These are phyloP conservation scores for Brachyhypopomus occidentalis DNA, from an alignment of 2,113 vertebrate species.

Conservation along the genomic window DNA sequence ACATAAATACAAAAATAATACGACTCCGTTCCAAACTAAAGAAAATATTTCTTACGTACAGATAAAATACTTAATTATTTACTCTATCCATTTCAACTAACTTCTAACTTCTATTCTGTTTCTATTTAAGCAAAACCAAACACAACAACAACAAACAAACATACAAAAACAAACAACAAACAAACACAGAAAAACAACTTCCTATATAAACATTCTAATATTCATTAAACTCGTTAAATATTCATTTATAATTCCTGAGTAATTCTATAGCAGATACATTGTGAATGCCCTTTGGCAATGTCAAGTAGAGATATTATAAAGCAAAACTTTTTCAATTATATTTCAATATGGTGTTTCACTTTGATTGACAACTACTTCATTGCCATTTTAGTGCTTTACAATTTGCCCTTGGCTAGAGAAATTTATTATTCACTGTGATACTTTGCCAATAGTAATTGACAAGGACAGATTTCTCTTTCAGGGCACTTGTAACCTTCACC, in stretches of 20 bases:
- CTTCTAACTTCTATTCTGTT: no score
- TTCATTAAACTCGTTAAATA: not conserved
- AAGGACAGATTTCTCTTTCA: constrained; percentile 33
- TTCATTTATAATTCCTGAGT: not conserved
- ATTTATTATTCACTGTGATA: constrained; percentile 41
- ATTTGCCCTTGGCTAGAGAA: constrained; percentile 37
- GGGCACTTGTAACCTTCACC: not conserved
- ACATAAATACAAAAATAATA: no score
- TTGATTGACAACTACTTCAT: constrained; percentile 46
- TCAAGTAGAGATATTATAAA: constrained; percentile 28
- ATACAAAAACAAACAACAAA: no score
- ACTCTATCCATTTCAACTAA: no score
- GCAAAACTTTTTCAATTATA: constrained; percentile 42
- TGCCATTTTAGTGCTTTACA: constrained; percentile 40
- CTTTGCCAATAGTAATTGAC: constrained; percentile 32
- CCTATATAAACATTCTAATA: not conserved
- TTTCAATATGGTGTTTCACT: constrained; percentile 30
- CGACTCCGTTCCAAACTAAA: no score
- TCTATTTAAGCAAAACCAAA: no score
- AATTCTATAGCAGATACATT: not conserved
- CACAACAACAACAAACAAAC: no score
- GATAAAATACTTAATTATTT: no score
- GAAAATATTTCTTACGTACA: no score
- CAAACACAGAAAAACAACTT: not conserved
- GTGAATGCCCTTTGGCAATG: constrained; percentile 39